Percentiles rank a stretch among this genome's conserved stretches.
Evolutionary conservation across 2,797 vertebrate genomes (phyloP).

Genomic region (Phylloscopus collybita): DNA sequence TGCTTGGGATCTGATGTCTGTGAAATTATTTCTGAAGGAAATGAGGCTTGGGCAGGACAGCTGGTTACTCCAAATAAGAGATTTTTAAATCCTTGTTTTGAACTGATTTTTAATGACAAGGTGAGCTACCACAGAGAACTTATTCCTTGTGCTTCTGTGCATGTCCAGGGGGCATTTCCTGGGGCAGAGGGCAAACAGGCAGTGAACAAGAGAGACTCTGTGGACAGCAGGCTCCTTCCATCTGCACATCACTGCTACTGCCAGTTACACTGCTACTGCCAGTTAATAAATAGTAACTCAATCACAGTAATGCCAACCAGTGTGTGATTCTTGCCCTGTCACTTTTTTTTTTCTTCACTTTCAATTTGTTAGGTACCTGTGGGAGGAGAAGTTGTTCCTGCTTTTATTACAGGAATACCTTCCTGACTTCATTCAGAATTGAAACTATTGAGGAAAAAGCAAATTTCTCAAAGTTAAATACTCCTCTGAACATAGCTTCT

Average conservation of each 20-base stretch:
- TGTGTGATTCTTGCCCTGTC: not conserved
- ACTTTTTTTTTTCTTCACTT: not conserved
- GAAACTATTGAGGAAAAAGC: not conserved
- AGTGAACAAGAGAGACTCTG: not conserved
- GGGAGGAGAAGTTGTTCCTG: not conserved
- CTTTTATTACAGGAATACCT: not conserved
- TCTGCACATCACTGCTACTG: not conserved
- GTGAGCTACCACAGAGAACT: not conserved
- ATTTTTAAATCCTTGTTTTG: not conserved
- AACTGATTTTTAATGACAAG: not conserved
- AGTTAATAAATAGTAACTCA: not conserved
- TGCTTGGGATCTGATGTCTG: constrained; percentile 46
- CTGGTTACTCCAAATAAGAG: not conserved
- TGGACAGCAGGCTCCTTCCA: not conserved
- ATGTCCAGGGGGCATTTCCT: not conserved
- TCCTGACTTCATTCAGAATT: not conserved
- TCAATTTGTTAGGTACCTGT: not conserved
- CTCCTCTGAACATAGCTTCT: not conserved
- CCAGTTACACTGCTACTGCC: not conserved
- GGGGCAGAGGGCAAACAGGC: not conserved
- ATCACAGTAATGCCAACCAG: not conserved
- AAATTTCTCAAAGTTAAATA: not conserved
- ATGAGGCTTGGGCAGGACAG: not conserved
- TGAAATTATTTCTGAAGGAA: constrained; percentile 6
- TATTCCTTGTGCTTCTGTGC: not conserved